A percentile compares a stretch with the other conserved stretches of the same genome.
These are phyloP conservation scores for Caiman crocodilus DNA, from an alignment of 2,797 vertebrate species.

Conservation along the genomic window DNA sequence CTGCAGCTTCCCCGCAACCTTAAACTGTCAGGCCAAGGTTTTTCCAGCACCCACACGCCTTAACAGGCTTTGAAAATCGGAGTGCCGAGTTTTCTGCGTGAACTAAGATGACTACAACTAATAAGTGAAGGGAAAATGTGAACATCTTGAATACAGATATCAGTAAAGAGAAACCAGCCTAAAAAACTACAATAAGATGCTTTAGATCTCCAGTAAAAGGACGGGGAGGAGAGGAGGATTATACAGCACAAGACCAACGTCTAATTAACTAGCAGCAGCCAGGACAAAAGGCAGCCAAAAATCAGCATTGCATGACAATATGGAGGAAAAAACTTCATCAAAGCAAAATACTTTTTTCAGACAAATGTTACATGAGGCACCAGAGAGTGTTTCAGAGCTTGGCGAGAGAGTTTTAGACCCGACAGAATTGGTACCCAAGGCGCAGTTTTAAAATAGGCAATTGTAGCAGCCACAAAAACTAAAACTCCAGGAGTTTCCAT, in stretches of 20 bases:
- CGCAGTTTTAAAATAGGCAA: constrained; percentile 36
- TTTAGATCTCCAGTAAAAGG: neutral
- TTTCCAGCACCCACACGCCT: neutral
- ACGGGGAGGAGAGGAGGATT: neutral
- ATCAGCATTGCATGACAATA: constrained; percentile 14
- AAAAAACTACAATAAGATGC: neutral
- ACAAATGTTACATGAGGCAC: neutral
- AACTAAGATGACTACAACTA: constrained; percentile 2
- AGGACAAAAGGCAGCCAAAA: constrained; percentile 28
- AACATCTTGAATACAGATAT: neutral
- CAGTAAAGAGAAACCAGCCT: constrained; percentile 6
- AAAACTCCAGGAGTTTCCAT: neutral
- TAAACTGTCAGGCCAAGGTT: neutral
- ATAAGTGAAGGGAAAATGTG: neutral
- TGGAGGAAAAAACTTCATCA: neutral
- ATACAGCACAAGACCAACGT: neutral
- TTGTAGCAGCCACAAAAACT: neutral
- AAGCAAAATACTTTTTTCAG: constrained; percentile 7
- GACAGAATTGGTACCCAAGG: constrained; percentile 1
- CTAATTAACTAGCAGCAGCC: neutral
- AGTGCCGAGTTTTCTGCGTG: neutral
- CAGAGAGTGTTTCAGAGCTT: neutral
- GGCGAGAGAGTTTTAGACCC: constrained; percentile 15
- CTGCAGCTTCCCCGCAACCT: neutral
- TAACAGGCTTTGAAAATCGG: neutral